phyloP scores from a whole-genome alignment of 2,888 invertebrate species.

The Drosophila subsilvestris region DNA sequence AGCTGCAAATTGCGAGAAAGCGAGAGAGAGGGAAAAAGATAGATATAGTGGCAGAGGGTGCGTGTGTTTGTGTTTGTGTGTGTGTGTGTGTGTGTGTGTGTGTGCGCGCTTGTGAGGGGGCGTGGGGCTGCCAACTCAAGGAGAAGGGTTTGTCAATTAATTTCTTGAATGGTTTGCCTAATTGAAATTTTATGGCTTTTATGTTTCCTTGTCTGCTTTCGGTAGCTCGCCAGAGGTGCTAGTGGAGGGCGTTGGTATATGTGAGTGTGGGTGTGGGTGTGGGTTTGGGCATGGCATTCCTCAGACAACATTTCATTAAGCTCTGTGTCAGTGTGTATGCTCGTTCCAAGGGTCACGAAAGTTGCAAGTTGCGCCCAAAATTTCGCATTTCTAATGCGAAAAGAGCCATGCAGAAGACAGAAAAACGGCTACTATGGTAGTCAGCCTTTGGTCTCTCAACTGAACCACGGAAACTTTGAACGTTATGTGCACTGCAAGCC shows the following conservation, averaged over 20 bases:
- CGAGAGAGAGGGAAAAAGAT: conserved; percentile 24
- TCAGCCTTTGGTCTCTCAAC: too few species aligned
- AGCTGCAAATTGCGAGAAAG: conserved; percentile 73
- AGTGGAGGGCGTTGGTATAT: neutral
- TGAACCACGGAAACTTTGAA: too few species aligned
- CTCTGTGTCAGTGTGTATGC: conserved; percentile 4
- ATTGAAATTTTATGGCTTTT: conserved; percentile 80
- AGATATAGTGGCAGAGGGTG: conserved; percentile 17
- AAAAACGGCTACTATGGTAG: too few species aligned
- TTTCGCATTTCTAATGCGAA: conserved; percentile 6
- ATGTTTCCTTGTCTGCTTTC: conserved; percentile 51
- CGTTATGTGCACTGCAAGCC: too few species aligned
- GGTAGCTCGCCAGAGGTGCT: conserved; percentile 1
- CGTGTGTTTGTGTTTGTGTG: conserved; percentile 23
- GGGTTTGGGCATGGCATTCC: conserved; percentile 27
- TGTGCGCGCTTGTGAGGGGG: neutral
- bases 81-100: conserved; percentile 18
- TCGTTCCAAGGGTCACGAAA: conserved; percentile 25
- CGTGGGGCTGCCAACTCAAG: conserved; percentile 50
- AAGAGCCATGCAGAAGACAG: neutral
- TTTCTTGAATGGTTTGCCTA: conserved; percentile 80
- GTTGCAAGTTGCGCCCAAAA: conserved; percentile 18
- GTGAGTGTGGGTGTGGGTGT: neutral
- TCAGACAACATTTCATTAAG: conserved; percentile 48
- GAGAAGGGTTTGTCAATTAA: conserved; percentile 78